These are phyloP conservation scores for Oryctes rhinoceros DNA, from an alignment of 1,140 invertebrate species.

Conservation along the genomic window DNA sequence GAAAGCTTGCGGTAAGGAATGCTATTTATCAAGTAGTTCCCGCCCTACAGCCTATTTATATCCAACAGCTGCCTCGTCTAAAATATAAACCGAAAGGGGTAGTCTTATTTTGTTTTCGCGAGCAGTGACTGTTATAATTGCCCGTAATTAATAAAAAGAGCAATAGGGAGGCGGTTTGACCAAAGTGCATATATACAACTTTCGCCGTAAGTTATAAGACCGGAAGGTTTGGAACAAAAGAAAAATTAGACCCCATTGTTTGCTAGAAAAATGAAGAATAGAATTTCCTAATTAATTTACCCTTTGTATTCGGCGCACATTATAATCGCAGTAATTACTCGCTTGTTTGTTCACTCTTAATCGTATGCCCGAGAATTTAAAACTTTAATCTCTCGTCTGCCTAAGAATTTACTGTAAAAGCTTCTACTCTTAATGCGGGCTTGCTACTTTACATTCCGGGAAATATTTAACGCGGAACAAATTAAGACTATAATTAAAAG, in stretches of 20 bases:
- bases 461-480: not conserved
- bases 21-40: conserved; percentile 46
- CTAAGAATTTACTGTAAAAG: conserved; percentile 21
- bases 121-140: conserved; percentile 46
- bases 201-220: conserved; percentile 31
- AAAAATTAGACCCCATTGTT: conserved; percentile 44
- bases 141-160: conserved; percentile 46
- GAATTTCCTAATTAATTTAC: conserved; percentile 44
- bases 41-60: conserved; percentile 46
- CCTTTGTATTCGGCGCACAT: conserved; percentile 44
- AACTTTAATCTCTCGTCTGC: conserved; percentile 44
- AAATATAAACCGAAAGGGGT: conserved; percentile 45
- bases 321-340: conserved; percentile 44
- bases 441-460: not conserved
- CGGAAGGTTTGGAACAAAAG: conserved; percentile 42
- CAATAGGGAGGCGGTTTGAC: conserved; percentile 26
- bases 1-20: conserved; percentile 47
- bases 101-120: conserved; percentile 46
- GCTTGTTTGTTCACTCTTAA: conserved; percentile 43
- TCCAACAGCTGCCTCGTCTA: conserved; percentile 45
- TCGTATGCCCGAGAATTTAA: conserved; percentile 44
- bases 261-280: conserved; percentile 41
- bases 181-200: not conserved
- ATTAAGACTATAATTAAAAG: conserved; percentile 23
- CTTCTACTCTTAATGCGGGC: not conserved